Base-by-base conservation (phyloP, 1,140 invertebrate species). In the Pseudomyrmex gracilis region DNA sequence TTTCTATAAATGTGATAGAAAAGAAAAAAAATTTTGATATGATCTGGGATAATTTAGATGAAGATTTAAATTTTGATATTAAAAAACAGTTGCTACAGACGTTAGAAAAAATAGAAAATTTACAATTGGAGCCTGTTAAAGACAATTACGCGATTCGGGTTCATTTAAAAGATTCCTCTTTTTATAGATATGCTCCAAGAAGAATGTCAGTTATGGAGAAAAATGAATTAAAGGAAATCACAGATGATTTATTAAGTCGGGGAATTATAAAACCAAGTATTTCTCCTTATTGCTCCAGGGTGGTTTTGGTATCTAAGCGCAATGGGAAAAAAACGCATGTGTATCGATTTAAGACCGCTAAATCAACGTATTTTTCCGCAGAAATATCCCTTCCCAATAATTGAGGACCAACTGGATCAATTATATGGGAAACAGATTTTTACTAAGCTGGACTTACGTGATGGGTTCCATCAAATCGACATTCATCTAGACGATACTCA, bases 261-360 rank as follows among this genome's bases (percentile, higher is more conserved):
- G 20, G 13, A 8, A 82, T 82, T 1, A 82, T 82, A 43, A 82
- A 82, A 2, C 13, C 43, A 0, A 82, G 66, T 15, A 47, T 57
- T 2, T 80, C 76, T 7, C 64, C 53, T 1, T 80, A 80, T 13
- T 80, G 45, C 49, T 9, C 76, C 0, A 12, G 66, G 2, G 55
- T 80, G 0, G 22, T 68, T 0, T 15, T 61, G 10, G 64, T 82
- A 0, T 13, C 13, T 13, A 82, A 82, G 34, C 3, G 47, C 0
- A 64, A 71, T 9, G 24, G 24, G 67, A 5, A 53, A 0, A 13
- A 55, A 55, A 10, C 24, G 67, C 2, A 55, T 57, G 24, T 71
- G 67, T 3, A 43, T 71, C 0, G 67, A 71, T 43, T 34, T 71
- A 0, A 5, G 20, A 0, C 47, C 47, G 0, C 17, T 68, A 0